Conservation (phyloP, 2,797 vertebrate species). For the Sebastes umbrosus region DNA sequence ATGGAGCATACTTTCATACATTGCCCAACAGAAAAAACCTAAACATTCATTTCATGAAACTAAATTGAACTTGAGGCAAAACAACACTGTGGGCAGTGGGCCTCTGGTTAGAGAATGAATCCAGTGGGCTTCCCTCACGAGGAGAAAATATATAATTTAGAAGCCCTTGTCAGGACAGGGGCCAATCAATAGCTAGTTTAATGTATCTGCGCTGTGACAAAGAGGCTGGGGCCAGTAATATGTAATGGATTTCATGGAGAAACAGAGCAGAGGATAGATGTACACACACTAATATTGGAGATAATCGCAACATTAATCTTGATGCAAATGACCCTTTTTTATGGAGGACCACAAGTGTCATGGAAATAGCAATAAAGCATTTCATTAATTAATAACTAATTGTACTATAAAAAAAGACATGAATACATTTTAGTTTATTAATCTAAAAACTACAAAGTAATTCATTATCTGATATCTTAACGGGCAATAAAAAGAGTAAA, state of each 20-base stretch:
- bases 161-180: slow-evolving; percentile 42
- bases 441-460: no score
- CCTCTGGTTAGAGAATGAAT: slow-evolving; percentile 46
- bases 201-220: slow-evolving; percentile 60
- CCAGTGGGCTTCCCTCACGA: slow-evolving; percentile 30
- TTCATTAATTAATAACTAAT: no score
- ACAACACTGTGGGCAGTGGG: background rate
- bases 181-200: slow-evolving; percentile 70
- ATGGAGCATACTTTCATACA: slow-evolving; percentile 18
- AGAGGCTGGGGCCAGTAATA: slow-evolving; percentile 44
- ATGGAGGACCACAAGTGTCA: slow-evolving; percentile 7
- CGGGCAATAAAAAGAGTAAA: no score
- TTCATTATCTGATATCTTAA: no score
- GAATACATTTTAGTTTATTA: no score
- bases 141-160: slow-evolving; percentile 71
- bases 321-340: background rate
- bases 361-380: no score
- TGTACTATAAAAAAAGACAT: no score
- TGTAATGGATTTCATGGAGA: slow-evolving; percentile 44
- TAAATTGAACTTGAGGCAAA: slow-evolving; percentile 45
- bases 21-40: background rate
- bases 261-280: background rate
- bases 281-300: slow-evolving; percentile 14
- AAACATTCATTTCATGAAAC: slow-evolving; percentile 24
- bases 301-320: background rate